Evolutionary conservation across 2,888 invertebrate species (phyloP), one percentile per base, ranked within the genome.

Genomic region (Exocentrus adspersus): DNA sequence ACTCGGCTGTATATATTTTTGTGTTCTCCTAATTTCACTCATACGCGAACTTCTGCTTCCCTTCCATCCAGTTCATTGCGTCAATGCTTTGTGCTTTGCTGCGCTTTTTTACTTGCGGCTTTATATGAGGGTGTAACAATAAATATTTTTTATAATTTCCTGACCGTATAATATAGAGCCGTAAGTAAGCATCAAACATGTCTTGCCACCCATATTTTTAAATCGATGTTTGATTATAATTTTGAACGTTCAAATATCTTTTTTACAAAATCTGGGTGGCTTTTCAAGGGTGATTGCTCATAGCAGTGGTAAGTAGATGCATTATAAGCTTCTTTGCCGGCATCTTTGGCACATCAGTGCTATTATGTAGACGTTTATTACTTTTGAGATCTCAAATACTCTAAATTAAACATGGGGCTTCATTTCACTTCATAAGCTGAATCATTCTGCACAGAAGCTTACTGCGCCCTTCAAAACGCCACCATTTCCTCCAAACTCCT

Each of bases 41-140:
- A 69, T 70, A 70, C 71, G 75, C 72, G 67, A 72, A 75, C 75
- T 77, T 77, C 75, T 75, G 74, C 75, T 75, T 73, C 71, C 71
- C 73, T 65, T 59, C 66, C 30, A 37, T 61, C 42, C 57, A 59
- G 48, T 53, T 54, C 43, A 50, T 30, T 20, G 24, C 43, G 43
- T 21, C 12, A 20, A 41, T 57, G 51, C 53, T 32, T 21, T 57
- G 51, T 59, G 30, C 52, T 32, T 30, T 14, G n/a, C n/a, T n/a
- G n/a, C n/a, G n/a, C n/a, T n/a, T n/a, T n/a, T n/a, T n/a, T n/a
- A n/a, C n/a, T n/a, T n/a, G n/a, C n/a, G n/a, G n/a, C n/a, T n/a
- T n/a, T n/a, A n/a, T n/a, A n/a, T 28, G 7, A 24, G 4, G 7
- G 24, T 24, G 24, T 24, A 24, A 5, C 24, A 5, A 24, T 7